Evolutionary conservation across 2,113 vertebrate genomes (phyloP).

Genomic region (Phaethornis superciliosus): DNA sequence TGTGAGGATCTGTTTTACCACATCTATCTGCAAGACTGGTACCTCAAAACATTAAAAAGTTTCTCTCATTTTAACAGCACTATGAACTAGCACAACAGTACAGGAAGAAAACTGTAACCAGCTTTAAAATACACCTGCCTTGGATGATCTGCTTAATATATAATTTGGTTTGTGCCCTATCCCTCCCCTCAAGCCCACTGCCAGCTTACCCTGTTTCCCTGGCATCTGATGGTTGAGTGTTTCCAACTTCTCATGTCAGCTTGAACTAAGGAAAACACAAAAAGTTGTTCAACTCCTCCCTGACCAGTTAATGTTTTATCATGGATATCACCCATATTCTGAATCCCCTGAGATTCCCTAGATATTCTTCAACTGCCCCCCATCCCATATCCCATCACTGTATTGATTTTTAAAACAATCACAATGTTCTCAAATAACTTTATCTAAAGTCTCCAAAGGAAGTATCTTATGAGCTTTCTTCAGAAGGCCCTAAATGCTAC

Average conservation of each 20-base stretch:
- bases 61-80: not conserved
- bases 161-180: constrained; percentile 16
- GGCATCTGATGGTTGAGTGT: constrained; percentile 65
- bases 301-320: constrained; percentile 7
- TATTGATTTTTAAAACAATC: not conserved
- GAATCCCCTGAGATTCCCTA: constrained; percentile 2
- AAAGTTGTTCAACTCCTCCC: constrained; percentile 69
- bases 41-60: not conserved
- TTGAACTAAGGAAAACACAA: constrained; percentile 73
- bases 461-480: not conserved
- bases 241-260: constrained; percentile 71
- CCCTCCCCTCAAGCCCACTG: constrained; percentile 66
- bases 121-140: not conserved
- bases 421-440: not conserved
- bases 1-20: not conserved
- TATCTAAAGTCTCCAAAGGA: not conserved
- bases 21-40: not conserved
- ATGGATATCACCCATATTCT: not conserved
- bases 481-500: not conserved
- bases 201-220: constrained; percentile 70
- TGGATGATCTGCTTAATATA: not conserved
- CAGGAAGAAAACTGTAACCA: not conserved
- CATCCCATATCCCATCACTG: not conserved
- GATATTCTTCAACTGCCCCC: not conserved
- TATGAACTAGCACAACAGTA: not conserved